These are phyloP conservation scores for Geopemphigus sp. DNA, from an alignment of 1,140 invertebrate species.

Conservation along the genomic window DNA sequence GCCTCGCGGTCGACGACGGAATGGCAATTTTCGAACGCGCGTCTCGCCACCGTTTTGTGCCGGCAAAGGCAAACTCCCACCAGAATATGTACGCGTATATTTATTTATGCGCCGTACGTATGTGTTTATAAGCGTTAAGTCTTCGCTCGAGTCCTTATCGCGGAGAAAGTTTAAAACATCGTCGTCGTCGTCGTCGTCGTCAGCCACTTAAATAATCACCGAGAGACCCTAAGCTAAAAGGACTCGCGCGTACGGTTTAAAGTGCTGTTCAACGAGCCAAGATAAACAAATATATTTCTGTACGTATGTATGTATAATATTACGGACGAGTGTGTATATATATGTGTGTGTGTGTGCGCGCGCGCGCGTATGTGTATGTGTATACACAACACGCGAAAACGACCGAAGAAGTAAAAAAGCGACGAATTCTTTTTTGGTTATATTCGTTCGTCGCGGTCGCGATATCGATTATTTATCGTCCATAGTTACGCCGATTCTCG, in stretches of 20 bases:
- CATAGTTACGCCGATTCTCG: too few relatives aligned
- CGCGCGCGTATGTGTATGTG: not conserved
- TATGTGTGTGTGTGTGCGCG: not conserved
- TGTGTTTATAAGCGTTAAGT: not conserved
- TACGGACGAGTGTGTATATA: not conserved
- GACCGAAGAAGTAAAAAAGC: too few relatives aligned
- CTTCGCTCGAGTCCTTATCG: slow-evolving; percentile 14
- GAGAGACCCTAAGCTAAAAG: slow-evolving; percentile 20
- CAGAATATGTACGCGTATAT: not conserved
- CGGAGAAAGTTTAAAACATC: slow-evolving; percentile 22
- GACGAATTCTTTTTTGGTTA: too few relatives aligned
- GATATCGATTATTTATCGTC: too few relatives aligned
- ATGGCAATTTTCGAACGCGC: not conserved
- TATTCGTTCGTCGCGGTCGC: too few relatives aligned
- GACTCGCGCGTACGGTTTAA: slow-evolving; percentile 11
- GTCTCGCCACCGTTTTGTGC: not conserved
- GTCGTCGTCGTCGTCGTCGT: slow-evolving; percentile 4
- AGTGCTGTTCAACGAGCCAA: slow-evolving; percentile 43
- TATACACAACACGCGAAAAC: not conserved
- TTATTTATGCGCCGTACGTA: too few relatives aligned
- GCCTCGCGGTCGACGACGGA: not conserved
- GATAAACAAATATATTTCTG: slow-evolving; percentile 31
- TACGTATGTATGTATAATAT: not conserved
- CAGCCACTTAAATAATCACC: slow-evolving; percentile 36
- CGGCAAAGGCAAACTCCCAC: too few relatives aligned